A percentile compares a stretch with the other conserved stretches of the same genome.
These are phyloP conservation scores for Corythaixoides concolor DNA, from an alignment of 2,113 vertebrate genomes.

Conservation along the genomic window DNA sequence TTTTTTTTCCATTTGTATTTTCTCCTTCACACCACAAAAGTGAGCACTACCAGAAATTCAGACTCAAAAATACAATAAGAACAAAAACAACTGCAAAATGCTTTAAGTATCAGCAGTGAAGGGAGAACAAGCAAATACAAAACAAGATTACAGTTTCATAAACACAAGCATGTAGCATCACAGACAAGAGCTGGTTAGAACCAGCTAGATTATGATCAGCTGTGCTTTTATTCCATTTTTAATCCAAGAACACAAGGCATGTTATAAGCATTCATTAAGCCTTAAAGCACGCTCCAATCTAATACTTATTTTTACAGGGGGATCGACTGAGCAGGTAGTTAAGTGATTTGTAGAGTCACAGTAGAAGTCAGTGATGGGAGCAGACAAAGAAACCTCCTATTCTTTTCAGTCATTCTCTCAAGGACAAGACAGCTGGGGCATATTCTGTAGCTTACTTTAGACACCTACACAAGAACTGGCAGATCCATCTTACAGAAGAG, in stretches of 20 bases:
- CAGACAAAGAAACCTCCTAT: not conserved
- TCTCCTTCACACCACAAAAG: not conserved
- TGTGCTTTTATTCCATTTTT: slow-evolving; percentile 21
- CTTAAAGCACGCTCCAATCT: not conserved
- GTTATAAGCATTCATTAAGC: slow-evolving; percentile 3
- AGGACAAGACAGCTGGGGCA: not conserved
- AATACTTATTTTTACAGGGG: not conserved
- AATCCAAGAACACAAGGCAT: slow-evolving; percentile 27
- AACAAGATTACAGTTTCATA: slow-evolving; percentile 37
- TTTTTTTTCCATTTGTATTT: not conserved
- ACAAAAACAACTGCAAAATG: not conserved
- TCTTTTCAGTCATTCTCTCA: not conserved
- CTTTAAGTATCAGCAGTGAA: not conserved
- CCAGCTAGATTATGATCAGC: slow-evolving; percentile 37
- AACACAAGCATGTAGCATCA: slow-evolving; percentile 16
- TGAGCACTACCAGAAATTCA: not conserved
- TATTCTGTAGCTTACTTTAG: not conserved
- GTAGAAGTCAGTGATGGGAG: not conserved
- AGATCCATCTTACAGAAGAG: not conserved
- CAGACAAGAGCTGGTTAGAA: slow-evolving; percentile 25
- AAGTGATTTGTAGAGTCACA: not conserved
- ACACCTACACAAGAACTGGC: not conserved
- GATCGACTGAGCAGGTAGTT: not conserved
- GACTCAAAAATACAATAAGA: not conserved
- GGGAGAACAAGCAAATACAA: slow-evolving; percentile 10